Conservation (phyloP, 2,888 invertebrate species). For the Punctoribates punctum region DNA sequence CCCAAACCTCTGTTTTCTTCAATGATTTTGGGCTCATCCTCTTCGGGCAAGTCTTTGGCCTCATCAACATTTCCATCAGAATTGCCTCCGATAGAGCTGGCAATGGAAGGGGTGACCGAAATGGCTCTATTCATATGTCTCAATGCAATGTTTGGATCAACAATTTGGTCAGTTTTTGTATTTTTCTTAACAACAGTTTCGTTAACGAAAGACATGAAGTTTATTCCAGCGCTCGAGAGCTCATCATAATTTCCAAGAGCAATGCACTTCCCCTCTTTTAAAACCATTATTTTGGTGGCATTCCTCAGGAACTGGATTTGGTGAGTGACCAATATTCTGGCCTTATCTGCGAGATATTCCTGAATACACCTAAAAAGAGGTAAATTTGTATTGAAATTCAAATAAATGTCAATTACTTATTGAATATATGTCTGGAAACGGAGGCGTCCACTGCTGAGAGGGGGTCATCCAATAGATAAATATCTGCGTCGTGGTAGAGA, state of each 20-base stretch:
- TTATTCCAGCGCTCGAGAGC: conserved; percentile 45
- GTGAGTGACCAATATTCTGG: conserved; percentile 58
- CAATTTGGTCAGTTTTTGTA: conserved; percentile 45
- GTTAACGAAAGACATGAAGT: conserved; percentile 44
- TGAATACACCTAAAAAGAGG: conserved; percentile 52
- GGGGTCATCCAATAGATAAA: conserved; percentile 48
- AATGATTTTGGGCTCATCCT: conserved; percentile 22
- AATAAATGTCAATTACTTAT: conserved; percentile 44
- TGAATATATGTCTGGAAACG: conserved; percentile 48
- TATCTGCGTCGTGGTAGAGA: conserved; percentile 48
- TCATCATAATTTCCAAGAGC: conserved; percentile 48
- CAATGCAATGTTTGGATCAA: conserved; percentile 40
- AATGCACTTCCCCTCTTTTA: conserved; percentile 51
- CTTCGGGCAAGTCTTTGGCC: conserved; percentile 32
- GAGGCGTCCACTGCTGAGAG: conserved; percentile 48
- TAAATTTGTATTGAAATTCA: background rate
- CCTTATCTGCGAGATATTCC: conserved; percentile 53
- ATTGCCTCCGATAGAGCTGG: conserved; percentile 2
- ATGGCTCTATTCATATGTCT: conserved; percentile 34
- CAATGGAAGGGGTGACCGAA: background rate
- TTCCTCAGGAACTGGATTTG: conserved; percentile 57
- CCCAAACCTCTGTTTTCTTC: conserved; percentile 47
- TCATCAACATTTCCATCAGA: conserved; percentile 36
- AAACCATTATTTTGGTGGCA: conserved; percentile 54
- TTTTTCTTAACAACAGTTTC: conserved; percentile 8